Evolutionary conservation across 2,888 invertebrate genomes (phyloP).

Genomic region (Acronicta alni): DNA sequence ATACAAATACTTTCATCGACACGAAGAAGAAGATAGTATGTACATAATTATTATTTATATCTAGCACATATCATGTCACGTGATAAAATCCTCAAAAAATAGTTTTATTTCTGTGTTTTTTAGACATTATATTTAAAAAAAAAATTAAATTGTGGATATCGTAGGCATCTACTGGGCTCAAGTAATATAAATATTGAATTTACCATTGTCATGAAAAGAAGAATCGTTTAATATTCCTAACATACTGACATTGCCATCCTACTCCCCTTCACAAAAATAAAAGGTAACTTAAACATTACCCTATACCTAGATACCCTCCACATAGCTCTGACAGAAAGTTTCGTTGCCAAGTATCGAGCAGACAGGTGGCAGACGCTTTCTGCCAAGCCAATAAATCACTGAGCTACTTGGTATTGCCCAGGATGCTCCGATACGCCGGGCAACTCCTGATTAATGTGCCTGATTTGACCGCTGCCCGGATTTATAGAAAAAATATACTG

Average conservation of each 20-base stretch:
- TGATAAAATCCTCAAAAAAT: too few relatives aligned
- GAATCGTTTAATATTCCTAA: background rate
- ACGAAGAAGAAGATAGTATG: too few relatives aligned
- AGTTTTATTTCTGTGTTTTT: too few relatives aligned
- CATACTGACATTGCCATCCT: background rate
- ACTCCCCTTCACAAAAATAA: constrained; percentile 3
- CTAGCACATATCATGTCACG: too few relatives aligned
- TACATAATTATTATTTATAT: too few relatives aligned
- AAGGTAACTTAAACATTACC: background rate
- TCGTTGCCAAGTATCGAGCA: constrained; percentile 57
- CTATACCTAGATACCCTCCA: constrained; percentile 14
- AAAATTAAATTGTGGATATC: too few relatives aligned
- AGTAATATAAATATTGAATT: too few relatives aligned
- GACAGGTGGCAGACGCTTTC: constrained; percentile 81
- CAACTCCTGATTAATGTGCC: constrained; percentile 78
- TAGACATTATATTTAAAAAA: too few relatives aligned
- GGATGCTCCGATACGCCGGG: constrained; percentile 72
- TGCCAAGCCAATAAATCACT: constrained; percentile 79
- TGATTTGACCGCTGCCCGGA: constrained; percentile 72
- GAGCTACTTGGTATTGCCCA: constrained; percentile 75
- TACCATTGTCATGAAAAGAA: too few relatives aligned
- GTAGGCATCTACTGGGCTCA: too few relatives aligned
- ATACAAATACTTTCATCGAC: too few relatives aligned
- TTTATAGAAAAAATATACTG: constrained; percentile 64
- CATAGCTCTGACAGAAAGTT: constrained; percentile 35